Evolutionary conservation across 2,113 vertebrate species (phyloP).

Genomic region (Mus musculus): DNA sequence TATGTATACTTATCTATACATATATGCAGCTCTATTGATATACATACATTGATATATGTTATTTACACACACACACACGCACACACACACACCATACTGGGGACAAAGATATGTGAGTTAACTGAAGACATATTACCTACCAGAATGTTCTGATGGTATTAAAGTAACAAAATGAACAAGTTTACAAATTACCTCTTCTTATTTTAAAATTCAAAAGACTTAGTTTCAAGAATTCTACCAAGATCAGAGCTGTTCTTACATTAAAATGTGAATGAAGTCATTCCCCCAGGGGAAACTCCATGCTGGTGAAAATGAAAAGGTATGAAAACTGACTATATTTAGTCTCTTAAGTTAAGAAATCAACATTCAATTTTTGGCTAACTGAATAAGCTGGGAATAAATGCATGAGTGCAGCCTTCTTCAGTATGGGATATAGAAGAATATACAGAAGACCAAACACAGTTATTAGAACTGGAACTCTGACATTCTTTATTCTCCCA

Average conservation of each 20-base stretch:
- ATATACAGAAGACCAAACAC: not conserved
- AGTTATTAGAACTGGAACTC: not conserved
- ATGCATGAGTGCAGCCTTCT: not conserved
- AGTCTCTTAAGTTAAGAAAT: constrained; percentile 33
- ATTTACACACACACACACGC: not conserved
- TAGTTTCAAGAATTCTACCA: not conserved
- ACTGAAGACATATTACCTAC: constrained; percentile 13
- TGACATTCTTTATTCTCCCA: not conserved
- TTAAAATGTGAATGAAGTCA: constrained; percentile 36
- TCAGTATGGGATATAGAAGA: not conserved
- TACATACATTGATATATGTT: not conserved
- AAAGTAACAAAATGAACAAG: constrained; percentile 2
- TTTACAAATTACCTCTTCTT: constrained; percentile 60
- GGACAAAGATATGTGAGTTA: constrained; percentile 1
- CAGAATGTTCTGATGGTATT: not conserved
- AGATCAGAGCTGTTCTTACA: not conserved
- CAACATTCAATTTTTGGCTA: constrained; percentile 49
- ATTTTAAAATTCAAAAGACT: constrained; percentile 58
- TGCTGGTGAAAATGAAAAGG: constrained; percentile 39
- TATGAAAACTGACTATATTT: constrained; percentile 36
- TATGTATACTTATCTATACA: not conserved
- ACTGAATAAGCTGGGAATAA: constrained; percentile 35
- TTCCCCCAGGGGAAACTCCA: not conserved
- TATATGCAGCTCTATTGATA: not conserved
- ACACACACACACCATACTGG: constrained; percentile 46